These are phyloP conservation scores for Atta texana DNA, from an alignment of 1,140 invertebrate species.

Conservation along the genomic window DNA sequence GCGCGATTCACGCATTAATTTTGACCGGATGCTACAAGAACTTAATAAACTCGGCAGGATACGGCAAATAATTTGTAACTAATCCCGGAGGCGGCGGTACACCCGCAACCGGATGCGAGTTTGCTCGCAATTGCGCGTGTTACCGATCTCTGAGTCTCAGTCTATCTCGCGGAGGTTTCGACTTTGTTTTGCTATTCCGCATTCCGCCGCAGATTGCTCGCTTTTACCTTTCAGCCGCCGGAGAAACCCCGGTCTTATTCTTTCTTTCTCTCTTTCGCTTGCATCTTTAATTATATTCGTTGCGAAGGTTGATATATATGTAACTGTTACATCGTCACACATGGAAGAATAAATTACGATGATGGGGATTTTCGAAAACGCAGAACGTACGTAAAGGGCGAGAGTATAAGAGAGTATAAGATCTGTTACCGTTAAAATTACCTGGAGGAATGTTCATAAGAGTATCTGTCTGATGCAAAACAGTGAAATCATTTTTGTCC, in stretches of 20 bases:
- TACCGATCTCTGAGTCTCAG: conserved; percentile 45
- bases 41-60: conserved; percentile 40
- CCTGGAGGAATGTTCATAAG: conserved; percentile 21
- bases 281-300: conserved; percentile 7
- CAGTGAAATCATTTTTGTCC: conserved; percentile 62
- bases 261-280: neutral
- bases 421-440: conserved; percentile 50
- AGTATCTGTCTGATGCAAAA: conserved; percentile 56
- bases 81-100: conserved; percentile 36
- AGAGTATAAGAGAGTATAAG: neutral
- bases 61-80: conserved; percentile 41
- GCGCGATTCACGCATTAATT: conserved; percentile 1
- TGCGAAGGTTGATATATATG: conserved; percentile 24
- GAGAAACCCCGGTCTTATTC: neutral
- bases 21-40: conserved; percentile 11
- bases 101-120: conserved; percentile 30
- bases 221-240: conserved; percentile 26
- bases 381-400: neutral
- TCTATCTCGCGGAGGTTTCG: conserved; percentile 15
- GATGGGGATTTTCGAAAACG: conserved; percentile 31
- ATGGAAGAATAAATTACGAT: conserved; percentile 35
- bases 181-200: conserved; percentile 66
- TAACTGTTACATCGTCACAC: conserved; percentile 9
- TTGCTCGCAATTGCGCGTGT: conserved; percentile 33
- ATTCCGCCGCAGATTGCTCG: conserved; percentile 58